A percentile compares a stretch with the other conserved stretches of the same genome.
Conservation (phyloP, 2,888 invertebrate genomes). For the Gymnosoma rotundatum region DNA sequence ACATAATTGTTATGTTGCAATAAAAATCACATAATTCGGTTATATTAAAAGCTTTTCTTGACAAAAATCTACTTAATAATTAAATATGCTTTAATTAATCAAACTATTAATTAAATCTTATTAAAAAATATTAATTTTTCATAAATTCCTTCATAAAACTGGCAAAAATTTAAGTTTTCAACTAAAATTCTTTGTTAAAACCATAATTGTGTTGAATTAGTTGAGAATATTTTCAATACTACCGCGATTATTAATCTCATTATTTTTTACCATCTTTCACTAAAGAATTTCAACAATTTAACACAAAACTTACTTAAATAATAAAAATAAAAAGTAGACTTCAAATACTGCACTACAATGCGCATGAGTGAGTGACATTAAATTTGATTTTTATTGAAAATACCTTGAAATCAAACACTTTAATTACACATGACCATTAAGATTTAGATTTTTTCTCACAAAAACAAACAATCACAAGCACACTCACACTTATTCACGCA, state of each 20-base stretch:
- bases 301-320: slow-evolving; percentile 19
- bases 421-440: slow-evolving; percentile 66
- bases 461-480: slow-evolving; percentile 16
- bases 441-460: slow-evolving; percentile 61
- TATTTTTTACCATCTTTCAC: slow-evolving; percentile 20
- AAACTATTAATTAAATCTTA: background rate
- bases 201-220: slow-evolving; percentile 35
- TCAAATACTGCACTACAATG: slow-evolving; percentile 29
- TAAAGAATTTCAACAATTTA: slow-evolving; percentile 45
- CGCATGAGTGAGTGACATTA: slow-evolving; percentile 59
- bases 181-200: slow-evolving; percentile 8
- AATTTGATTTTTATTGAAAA: slow-evolving; percentile 67
- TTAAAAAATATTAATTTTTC: background rate
- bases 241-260: background rate
- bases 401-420: slow-evolving; percentile 68
- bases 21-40: no score
- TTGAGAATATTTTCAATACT: slow-evolving; percentile 43
- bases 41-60: no score
- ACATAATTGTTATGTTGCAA: no score
- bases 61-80: background rate
- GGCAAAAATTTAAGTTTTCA: slow-evolving; percentile 1
- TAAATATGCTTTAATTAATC: background rate
- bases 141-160: background rate
- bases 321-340: background rate
- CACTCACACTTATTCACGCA: background rate